Evolutionary conservation across 2,113 vertebrate genomes (phyloP).

Genomic region (Odocoileus hemionus): DNA sequence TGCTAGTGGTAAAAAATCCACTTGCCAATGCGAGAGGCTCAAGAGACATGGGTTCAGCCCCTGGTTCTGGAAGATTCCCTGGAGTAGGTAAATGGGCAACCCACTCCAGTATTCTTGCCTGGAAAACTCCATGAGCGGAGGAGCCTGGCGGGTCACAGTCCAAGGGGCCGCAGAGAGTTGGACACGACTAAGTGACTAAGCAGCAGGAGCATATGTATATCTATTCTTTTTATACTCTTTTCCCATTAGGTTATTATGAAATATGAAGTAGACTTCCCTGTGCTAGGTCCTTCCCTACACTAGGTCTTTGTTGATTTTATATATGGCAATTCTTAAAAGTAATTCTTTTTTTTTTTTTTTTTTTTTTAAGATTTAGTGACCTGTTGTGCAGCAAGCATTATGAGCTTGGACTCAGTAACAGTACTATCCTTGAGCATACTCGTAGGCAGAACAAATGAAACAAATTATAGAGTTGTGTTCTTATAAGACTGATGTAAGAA

Average conservation of each 20-base stretch:
- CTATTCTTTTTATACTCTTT: not conserved
- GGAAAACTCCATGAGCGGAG: not conserved
- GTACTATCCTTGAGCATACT: not conserved
- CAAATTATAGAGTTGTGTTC: not conserved
- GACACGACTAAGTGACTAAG: not conserved
- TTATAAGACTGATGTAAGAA: not conserved
- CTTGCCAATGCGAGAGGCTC: not conserved
- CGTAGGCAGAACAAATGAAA: not conserved
- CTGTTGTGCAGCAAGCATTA: not conserved
- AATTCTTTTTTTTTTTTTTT: not conserved
- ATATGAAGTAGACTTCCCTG: not conserved
- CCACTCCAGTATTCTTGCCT: not conserved
- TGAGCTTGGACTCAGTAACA: not conserved
- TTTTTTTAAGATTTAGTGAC: not conserved
- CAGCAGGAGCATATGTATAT: not conserved
- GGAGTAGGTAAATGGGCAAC: not conserved
- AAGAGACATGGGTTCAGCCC: not conserved
- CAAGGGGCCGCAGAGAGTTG: rapidly evolving
- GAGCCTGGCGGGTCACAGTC: not conserved
- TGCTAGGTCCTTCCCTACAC: not conserved
- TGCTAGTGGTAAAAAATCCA: not conserved
- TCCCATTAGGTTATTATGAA: not conserved
- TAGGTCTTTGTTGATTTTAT: not conserved
- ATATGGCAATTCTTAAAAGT: not conserved
- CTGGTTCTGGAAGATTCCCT: not conserved